Evolutionary conservation across 2,888 invertebrate species (phyloP), one percentile per base, ranked within the genome.

Genomic region (Catocala sponsa): DNA sequence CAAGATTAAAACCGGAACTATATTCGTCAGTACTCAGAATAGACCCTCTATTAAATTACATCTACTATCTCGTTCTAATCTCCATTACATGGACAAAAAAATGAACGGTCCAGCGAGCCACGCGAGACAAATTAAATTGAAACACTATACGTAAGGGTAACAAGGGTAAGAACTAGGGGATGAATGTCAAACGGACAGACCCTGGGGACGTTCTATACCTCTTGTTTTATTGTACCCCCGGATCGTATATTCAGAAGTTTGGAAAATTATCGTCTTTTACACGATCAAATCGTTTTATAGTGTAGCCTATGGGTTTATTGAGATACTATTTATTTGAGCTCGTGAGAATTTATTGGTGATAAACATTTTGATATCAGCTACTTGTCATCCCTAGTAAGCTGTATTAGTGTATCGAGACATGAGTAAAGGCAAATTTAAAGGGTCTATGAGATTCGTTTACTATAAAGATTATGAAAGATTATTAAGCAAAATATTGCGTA

Each of bases 111-210:
- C 41, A 49, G 25, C 42, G 15, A 41, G 15, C 12, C 41, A 12
- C 7, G 35, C 41, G 42, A 46, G 41, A 65, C 32, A 73, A 71
- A 74, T 74, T 69, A 69, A 63, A 74, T 71, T 69, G 66, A 74
- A 63, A 69, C 55, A 50, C 46, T 65, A 43, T 57, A 63, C 46
- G 13, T 50, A 60, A 59, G 50, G 62, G 52, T 59, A 57, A 65
- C 60, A 70, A 55, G 54, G 65, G 59, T 47, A 54, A 57, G 65
- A 66, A 71, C 76, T 72, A 74, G 51, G 72, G 69, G 65, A 72
- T 68, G 60, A 68, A 75, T 79, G 82, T 79, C 76, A 80, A 82
- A 72, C 66, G 69, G 51, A 51, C 57, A 50, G 60, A 68, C 79
- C 68, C 76, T 11, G 15, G 81, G 81, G 81, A 72, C 48, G 51